Percentiles rank a stretch among this genome's conserved stretches.
Evolutionary conservation across 2,888 invertebrate genomes (phyloP).

Genomic region (Punctoribates punctum): DNA sequence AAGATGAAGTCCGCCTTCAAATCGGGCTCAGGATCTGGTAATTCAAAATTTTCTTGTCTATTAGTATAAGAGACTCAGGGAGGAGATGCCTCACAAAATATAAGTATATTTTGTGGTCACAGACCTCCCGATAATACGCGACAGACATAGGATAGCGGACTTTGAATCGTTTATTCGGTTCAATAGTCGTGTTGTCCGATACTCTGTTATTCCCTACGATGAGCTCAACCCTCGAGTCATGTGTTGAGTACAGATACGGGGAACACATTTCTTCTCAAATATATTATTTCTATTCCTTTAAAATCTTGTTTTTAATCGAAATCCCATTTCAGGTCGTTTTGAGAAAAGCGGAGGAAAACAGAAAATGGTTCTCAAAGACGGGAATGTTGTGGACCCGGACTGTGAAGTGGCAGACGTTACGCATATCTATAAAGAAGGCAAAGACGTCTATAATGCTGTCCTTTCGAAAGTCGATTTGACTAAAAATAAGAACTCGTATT

Average conservation of each 20-base stretch:
- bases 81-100: slow-evolving; percentile 32
- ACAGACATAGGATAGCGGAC: background rate
- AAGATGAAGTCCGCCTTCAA: slow-evolving; percentile 41
- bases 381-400: slow-evolving; percentile 88
- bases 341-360: background rate
- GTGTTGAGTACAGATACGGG: slow-evolving; percentile 36
- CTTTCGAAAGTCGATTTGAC: slow-evolving; percentile 81
- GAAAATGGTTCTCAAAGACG: slow-evolving; percentile 72
- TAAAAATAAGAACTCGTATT: slow-evolving; percentile 83
- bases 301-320: background rate
- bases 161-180: background rate
- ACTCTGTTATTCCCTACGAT: slow-evolving; percentile 30
- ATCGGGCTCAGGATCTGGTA: slow-evolving; percentile 28
- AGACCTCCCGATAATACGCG: slow-evolving; percentile 6
- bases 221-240: slow-evolving; percentile 22
- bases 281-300: background rate
- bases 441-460: slow-evolving; percentile 70
- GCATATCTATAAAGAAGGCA: slow-evolving; percentile 58
- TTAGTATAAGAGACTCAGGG: background rate
- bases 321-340: slow-evolving; percentile 17
- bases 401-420: slow-evolving; percentile 68
- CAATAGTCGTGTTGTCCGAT: background rate
- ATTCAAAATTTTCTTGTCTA: background rate
- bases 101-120: slow-evolving; percentile 33
- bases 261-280: slow-evolving; percentile 18